These are phyloP conservation scores for Resseliella maxima DNA, from an alignment of 2,888 invertebrate genomes.

Conservation along the genomic window DNA sequence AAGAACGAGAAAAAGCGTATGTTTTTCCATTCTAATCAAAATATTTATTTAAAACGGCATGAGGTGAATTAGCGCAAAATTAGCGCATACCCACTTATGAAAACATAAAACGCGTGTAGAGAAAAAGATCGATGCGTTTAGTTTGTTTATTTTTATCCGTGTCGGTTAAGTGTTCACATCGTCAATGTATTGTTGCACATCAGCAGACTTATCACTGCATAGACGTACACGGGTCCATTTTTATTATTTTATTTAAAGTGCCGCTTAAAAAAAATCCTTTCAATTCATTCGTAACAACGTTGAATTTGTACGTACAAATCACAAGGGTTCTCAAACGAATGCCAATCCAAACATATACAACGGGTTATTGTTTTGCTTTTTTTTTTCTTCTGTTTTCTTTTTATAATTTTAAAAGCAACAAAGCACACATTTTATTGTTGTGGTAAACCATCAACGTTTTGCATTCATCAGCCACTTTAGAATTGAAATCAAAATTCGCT, in stretches of 20 bases:
- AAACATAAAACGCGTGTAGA: conserved; percentile 13
- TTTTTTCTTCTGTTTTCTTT: background rate
- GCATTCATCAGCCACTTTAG: background rate
- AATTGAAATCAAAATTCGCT: conserved; percentile 33
- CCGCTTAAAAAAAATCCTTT: conserved; percentile 13
- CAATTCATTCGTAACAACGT: background rate
- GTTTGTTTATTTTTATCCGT: conserved; percentile 17
- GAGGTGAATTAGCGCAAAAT: conserved; percentile 41
- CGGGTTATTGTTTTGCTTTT: conserved; percentile 23
- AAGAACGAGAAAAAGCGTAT: conserved; percentile 30
- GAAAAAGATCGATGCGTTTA: conserved; percentile 37
- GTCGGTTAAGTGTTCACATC: conserved; percentile 24
- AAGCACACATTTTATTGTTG: background rate
- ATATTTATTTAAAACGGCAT: conserved; percentile 9
- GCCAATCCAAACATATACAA: conserved; percentile 31
- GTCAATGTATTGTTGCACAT: background rate
- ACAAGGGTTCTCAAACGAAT: conserved; percentile 5
- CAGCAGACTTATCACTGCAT: background rate
- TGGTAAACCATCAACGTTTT: conserved; percentile 18
- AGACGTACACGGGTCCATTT: conserved; percentile 26
- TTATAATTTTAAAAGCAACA: background rate
- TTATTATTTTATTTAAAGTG: conserved; percentile 53
- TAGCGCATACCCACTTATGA: conserved; percentile 31
- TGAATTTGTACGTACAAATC: background rate
- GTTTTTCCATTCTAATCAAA: background rate